These are phyloP conservation scores for Spheniscus humboldti DNA, from an alignment of 2,797 vertebrate genomes.

Conservation along the genomic window DNA sequence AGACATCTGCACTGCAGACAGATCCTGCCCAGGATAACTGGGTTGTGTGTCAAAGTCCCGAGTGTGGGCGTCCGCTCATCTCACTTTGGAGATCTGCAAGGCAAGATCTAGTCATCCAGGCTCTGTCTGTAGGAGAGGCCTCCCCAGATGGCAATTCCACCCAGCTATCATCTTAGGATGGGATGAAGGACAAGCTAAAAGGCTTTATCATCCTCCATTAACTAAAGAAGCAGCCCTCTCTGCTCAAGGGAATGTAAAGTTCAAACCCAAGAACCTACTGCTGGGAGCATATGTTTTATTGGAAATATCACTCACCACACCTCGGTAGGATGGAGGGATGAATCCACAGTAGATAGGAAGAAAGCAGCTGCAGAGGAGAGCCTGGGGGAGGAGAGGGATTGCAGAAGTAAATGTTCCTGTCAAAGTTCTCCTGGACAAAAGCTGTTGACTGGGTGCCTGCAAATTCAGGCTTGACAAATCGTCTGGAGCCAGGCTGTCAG, in stretches of 20 bases:
- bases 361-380: conserved; percentile 90
- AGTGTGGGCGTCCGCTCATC: neutral
- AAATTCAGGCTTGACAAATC: neutral
- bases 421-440: neutral
- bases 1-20: neutral
- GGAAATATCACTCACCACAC: conserved; percentile 68
- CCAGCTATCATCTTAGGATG: neutral
- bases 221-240: neutral
- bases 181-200: neutral
- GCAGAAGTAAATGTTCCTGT: neutral
- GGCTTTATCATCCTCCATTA: neutral
- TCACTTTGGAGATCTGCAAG: neutral
- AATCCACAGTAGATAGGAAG: conserved; percentile 87
- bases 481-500: neutral
- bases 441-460: neutral
- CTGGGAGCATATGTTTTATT: neutral
- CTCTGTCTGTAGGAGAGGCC: neutral
- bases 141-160: neutral
- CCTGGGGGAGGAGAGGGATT: conserved; percentile 65
- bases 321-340: conserved; percentile 78
- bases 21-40: neutral
- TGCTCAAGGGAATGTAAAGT: neutral
- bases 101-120: neutral
- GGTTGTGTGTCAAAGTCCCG: neutral
- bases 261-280: neutral